phyloP scores from a whole-genome alignment of 2,888 invertebrate species.

The Leptopilina myrica region DNA sequence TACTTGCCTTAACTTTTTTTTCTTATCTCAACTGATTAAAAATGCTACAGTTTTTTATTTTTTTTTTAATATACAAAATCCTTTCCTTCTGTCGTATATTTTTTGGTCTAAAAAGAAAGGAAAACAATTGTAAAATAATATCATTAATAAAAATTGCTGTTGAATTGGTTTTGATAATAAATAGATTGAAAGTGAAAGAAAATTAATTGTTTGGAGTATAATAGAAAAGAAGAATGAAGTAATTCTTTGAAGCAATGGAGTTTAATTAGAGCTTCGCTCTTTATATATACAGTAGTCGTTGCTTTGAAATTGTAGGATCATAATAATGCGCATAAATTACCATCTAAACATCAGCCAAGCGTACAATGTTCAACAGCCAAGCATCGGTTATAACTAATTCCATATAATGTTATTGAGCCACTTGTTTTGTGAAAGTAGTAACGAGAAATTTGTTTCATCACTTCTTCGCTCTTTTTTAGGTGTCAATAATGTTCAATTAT shows the following conservation, averaged over 20 bases:
- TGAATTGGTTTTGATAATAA: not conserved
- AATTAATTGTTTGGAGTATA: not conserved
- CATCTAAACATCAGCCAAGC: not conserved
- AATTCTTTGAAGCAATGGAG: not conserved
- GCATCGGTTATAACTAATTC: not conserved
- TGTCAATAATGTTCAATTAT: not conserved
- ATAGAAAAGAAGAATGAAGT: not conserved
- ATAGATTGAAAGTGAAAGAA: conserved; percentile 1
- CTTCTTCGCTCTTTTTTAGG: not conserved
- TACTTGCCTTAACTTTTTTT: not conserved
- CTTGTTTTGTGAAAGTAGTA: conserved; percentile 13
- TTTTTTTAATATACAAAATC: not conserved
- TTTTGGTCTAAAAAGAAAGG: too few relatives aligned
- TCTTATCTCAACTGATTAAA: conserved; percentile 4
- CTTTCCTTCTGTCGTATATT: too few relatives aligned
- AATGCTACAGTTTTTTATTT: not conserved
- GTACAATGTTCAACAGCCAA: conserved; percentile 9
- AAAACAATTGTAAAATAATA: too few relatives aligned
- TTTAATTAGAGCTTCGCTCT: not conserved
- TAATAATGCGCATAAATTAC: conserved; percentile 16
- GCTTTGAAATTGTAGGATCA: not conserved
- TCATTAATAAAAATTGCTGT: too few relatives aligned
- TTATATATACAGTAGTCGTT: not conserved
- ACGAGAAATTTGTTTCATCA: not conserved
- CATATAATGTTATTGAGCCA: conserved; percentile 7